Evolutionary conservation across 2,113 vertebrate genomes (phyloP).

Genomic region (Chlorodrepanis virens): DNA sequence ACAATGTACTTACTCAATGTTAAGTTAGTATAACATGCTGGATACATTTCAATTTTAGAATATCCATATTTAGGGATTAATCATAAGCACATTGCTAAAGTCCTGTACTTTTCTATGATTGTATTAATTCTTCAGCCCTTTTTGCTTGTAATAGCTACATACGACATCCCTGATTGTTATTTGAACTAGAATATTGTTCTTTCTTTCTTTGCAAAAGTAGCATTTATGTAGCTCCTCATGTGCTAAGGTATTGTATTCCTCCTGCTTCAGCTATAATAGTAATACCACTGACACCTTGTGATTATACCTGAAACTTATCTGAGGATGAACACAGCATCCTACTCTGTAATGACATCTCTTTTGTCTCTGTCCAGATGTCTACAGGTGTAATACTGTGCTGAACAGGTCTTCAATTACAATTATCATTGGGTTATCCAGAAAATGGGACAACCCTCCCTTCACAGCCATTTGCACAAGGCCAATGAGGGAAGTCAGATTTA

Average conservation of each 20-base stretch:
- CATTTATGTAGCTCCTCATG: neutral
- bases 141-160: neutral
- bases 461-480: neutral
- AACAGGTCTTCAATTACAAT: neutral
- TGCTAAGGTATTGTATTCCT: neutral
- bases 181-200: neutral
- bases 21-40: neutral
- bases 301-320: neutral
- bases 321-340: neutral
- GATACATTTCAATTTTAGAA: neutral
- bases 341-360: neutral
- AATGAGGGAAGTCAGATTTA: neutral
- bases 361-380: neutral
- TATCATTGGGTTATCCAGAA: neutral
- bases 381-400: neutral
- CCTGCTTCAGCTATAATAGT: neutral
- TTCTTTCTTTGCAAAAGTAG: neutral
- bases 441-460: neutral
- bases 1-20: neutral
- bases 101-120: neutral
- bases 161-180: neutral
- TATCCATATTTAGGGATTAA: neutral
- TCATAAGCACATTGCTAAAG: neutral
- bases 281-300: neutral
- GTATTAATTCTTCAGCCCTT: neutral